These are phyloP conservation scores for Agapornis roseicollis DNA, from an alignment of 2,113 vertebrate species.

Conservation along the genomic window DNA sequence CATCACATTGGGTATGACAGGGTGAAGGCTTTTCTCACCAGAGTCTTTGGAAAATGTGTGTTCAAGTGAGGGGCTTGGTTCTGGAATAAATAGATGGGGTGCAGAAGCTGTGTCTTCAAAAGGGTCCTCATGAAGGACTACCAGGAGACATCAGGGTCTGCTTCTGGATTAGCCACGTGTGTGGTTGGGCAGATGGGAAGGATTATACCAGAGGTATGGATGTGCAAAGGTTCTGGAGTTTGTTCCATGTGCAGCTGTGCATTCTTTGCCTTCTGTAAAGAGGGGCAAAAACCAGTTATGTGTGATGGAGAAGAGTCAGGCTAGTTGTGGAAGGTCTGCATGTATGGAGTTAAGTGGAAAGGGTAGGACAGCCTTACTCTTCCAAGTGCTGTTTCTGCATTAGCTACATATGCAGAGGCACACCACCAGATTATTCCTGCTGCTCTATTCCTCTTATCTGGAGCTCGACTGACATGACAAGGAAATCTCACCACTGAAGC, in stretches of 20 bases:
- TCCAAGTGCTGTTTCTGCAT: not conserved
- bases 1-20: not conserved
- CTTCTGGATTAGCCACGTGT: not conserved
- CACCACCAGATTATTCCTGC: not conserved
- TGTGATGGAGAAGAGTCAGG: not conserved
- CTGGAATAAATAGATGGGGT: not conserved
- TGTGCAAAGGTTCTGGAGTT: not conserved
- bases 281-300: fast-evolving
- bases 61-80: not conserved
- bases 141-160: not conserved
- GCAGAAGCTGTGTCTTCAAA: not conserved
- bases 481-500: not conserved
- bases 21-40: not conserved
- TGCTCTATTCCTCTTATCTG: not conserved
- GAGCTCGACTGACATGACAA: not conserved
- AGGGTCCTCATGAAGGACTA: not conserved
- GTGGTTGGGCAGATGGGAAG: not conserved
- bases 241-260: not conserved
- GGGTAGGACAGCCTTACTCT: not conserved
- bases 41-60: not conserved
- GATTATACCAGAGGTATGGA: not conserved
- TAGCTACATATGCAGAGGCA: not conserved
- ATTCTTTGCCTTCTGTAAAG: not conserved
- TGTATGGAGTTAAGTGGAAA: not conserved
- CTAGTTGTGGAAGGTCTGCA: not conserved